Evolutionary conservation across 2,797 vertebrate genomes (phyloP).

Genomic region (Scolopax rusticola): DNA sequence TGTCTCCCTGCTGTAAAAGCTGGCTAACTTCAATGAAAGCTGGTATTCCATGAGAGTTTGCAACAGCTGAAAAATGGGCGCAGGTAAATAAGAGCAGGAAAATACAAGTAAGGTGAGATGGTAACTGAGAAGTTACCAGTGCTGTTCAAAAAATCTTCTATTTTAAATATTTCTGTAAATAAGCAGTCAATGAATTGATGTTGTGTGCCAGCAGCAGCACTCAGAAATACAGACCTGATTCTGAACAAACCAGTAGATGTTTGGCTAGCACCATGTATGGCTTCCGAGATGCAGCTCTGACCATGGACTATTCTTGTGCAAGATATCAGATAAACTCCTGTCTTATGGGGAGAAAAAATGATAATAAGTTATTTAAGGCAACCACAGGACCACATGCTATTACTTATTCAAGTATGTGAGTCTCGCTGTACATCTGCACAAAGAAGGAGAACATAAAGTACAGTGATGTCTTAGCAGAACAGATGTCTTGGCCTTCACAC

Average conservation of each 20-base stretch:
- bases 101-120: neutral
- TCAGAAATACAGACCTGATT: neutral
- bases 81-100: neutral
- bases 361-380: neutral
- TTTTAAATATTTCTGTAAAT: neutral
- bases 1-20: neutral
- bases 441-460: neutral
- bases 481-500: neutral
- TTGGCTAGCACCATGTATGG: neutral
- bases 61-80: neutral
- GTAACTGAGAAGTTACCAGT: neutral
- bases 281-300: neutral
- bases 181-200: neutral
- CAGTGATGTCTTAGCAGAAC: neutral
- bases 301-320: neutral
- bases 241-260: neutral
- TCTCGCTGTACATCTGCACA: neutral
- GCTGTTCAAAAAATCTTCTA: neutral
- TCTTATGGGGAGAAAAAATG: too few species aligned
- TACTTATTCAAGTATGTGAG: neutral
- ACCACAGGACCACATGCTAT: neutral
- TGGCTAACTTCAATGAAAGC: neutral
- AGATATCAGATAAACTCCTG: neutral
- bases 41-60: neutral
- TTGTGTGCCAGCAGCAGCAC: neutral